phyloP scores from a whole-genome alignment of 2,113 vertebrate species.

The Neoarius graeffei region DNA sequence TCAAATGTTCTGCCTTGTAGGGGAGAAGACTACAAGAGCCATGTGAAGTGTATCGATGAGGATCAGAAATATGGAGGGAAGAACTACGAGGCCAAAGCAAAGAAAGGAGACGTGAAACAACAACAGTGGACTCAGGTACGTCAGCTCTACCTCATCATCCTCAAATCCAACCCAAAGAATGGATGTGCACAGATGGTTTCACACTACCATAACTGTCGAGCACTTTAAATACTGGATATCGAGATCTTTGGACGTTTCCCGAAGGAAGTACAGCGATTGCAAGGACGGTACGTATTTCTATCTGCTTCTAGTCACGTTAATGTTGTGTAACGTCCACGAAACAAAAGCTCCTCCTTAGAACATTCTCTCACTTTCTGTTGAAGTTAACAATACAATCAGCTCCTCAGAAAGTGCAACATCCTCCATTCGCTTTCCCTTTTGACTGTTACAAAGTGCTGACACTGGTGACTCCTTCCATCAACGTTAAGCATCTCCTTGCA shows the following conservation, averaged over 20 bases:
- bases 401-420: not conserved
- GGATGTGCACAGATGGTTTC: not conserved
- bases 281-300: too few species aligned
- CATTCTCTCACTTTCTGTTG: too few species aligned
- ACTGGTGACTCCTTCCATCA: not conserved
- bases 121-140: constrained; percentile 92
- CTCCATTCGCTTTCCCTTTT: not conserved
- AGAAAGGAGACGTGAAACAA: constrained; percentile 91
- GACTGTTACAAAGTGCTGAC: not conserved
- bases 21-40: constrained; percentile 87
- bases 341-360: not conserved
- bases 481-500: not conserved
- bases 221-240: not conserved
- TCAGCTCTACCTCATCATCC: not conserved
- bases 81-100: constrained; percentile 83
- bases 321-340: too few species aligned
- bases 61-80: constrained; percentile 96
- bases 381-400: not conserved
- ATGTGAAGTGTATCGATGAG: constrained; percentile 86
- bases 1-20: constrained; percentile 61
- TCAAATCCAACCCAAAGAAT: not conserved
- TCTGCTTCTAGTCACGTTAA: not conserved
- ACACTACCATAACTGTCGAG: not conserved
- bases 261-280: too few species aligned
- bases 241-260: too few species aligned